Evolutionary conservation across 2,797 vertebrate species (phyloP).

Genomic region (Todus mexicanus): DNA sequence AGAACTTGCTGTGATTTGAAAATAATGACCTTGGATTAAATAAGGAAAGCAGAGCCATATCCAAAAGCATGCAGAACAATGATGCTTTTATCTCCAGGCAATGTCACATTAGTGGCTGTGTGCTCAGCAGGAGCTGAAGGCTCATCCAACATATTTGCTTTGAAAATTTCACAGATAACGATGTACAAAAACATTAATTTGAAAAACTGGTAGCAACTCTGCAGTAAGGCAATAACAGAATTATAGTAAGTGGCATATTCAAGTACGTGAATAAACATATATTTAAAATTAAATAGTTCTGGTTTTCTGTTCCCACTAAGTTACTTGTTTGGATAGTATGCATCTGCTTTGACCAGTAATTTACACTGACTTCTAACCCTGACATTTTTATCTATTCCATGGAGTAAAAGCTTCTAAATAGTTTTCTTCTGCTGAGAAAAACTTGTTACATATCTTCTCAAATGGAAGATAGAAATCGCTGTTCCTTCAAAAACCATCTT

Average conservation of each 20-base stretch:
- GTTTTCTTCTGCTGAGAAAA: neutral
- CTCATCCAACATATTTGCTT: neutral
- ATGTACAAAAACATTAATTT: neutral
- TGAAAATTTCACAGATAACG: neutral
- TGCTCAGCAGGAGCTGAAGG: neutral
- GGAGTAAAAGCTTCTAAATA: neutral
- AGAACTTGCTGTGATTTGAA: neutral
- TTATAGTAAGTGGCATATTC: neutral
- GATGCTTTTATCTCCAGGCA: constrained; percentile 6
- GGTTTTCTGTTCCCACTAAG: neutral
- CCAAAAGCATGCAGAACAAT: neutral
- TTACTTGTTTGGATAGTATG: neutral
- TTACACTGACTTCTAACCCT: neutral
- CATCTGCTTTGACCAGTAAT: neutral
- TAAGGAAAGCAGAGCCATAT: neutral
- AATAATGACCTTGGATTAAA: neutral
- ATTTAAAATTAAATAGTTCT: neutral
- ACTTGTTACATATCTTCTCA: neutral
- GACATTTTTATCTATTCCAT: neutral
- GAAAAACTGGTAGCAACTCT: neutral
- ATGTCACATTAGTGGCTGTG: neutral
- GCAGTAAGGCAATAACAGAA: neutral
- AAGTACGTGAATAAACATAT: neutral
- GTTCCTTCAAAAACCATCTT: neutral
- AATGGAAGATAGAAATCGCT: neutral